Evolutionary conservation across 2,113 vertebrate species (phyloP).

Genomic region (Tupaia chinensis): DNA sequence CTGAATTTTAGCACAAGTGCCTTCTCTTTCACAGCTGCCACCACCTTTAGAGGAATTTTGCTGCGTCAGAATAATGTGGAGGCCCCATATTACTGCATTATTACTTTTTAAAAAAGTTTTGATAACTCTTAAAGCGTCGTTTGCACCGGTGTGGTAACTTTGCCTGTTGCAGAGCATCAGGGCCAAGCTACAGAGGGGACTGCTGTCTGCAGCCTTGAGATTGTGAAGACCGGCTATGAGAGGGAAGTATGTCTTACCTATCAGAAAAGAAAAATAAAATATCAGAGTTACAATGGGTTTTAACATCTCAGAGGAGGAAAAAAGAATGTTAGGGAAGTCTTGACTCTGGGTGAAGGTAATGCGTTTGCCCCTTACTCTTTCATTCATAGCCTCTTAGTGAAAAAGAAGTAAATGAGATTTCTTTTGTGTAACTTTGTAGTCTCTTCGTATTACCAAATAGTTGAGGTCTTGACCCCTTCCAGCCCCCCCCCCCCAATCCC

Average conservation of each 20-base stretch:
- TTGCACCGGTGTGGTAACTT: slow-evolving; percentile 23
- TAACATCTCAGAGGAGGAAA: slow-evolving; percentile 48
- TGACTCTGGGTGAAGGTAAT: slow-evolving; percentile 52
- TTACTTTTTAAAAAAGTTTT: slow-evolving; percentile 48
- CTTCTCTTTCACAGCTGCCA: slow-evolving; percentile 79
- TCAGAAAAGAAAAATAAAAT: slow-evolving; percentile 70
- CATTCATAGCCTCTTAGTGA: slow-evolving; percentile 67
- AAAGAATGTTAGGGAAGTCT: slow-evolving; percentile 54
- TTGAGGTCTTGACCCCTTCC: slow-evolving; percentile 29
- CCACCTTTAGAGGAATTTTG: slow-evolving; percentile 38
- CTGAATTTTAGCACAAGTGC: slow-evolving; percentile 82
- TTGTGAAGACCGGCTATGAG: neutral
- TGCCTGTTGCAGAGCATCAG: neutral
- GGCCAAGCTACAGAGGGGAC: neutral
- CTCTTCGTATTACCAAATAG: slow-evolving; percentile 80
- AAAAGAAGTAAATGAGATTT: slow-evolving; percentile 73
- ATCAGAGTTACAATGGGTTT: slow-evolving; percentile 51
- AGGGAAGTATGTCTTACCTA: neutral
- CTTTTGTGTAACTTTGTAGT: slow-evolving; percentile 57
- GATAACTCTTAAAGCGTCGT: slow-evolving; percentile 27
- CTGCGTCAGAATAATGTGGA: slow-evolving; percentile 64
- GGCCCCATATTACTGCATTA: slow-evolving; percentile 63
- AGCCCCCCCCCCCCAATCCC: too few relatives aligned
- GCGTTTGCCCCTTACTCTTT: slow-evolving; percentile 69
- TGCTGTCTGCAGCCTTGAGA: neutral